These are phyloP conservation scores for Alauda arvensis DNA, from an alignment of 2,797 vertebrate genomes.

Conservation along the genomic window DNA sequence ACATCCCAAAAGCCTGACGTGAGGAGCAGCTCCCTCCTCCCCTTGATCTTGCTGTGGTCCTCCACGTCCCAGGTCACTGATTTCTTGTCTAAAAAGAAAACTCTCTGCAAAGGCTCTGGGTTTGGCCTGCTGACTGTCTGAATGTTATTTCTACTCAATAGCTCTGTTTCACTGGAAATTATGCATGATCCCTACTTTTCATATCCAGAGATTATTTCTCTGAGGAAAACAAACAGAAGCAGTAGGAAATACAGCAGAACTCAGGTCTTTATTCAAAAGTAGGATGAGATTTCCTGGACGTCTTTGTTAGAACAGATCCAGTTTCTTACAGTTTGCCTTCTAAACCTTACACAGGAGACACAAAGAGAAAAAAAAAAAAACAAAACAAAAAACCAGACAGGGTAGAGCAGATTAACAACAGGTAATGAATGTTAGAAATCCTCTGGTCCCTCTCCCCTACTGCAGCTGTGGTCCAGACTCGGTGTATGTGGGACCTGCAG, in stretches of 20 bases:
- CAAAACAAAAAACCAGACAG: fast-evolving
- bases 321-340: not conserved
- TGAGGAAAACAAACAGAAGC: not conserved
- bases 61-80: not conserved
- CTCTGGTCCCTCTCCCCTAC: too few species aligned
- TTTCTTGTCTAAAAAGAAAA: not conserved
- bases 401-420: fast-evolving
- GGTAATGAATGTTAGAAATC: too few species aligned
- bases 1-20: not conserved
- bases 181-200: not conserved
- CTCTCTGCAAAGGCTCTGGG: not conserved
- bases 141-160: not conserved
- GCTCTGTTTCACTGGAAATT: not conserved
- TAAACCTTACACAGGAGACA: not conserved
- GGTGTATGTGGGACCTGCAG: too few species aligned
- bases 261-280: not conserved
- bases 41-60: fast-evolving
- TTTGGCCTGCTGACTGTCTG: not conserved
- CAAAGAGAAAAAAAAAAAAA: fast-evolving
- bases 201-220: not conserved
- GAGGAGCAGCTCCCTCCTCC: not conserved
- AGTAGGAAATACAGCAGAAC: not conserved
- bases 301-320: not conserved
- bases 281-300: not conserved
- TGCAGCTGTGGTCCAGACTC: too few species aligned